Evolutionary conservation across 2,888 invertebrate species (phyloP).

Genomic region (Leptura quadrifasciata): DNA sequence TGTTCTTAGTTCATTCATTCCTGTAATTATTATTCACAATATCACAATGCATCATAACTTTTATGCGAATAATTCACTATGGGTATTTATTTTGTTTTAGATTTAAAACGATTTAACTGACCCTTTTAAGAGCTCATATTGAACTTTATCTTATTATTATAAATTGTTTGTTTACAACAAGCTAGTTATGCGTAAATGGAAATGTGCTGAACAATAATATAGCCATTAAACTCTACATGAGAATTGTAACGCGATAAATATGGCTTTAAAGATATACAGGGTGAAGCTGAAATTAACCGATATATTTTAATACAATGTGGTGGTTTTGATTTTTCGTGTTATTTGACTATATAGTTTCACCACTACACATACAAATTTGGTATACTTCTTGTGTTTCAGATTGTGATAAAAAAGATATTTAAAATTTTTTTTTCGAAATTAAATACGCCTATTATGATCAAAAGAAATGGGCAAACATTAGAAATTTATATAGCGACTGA

Average conservation of each 20-base stretch:
- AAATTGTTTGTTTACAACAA: constrained; percentile 28
- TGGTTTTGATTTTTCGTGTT: too few species aligned
- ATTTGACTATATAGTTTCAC: too few species aligned
- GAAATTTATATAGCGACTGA: too few species aligned
- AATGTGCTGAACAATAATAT: constrained; percentile 28
- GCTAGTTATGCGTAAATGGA: constrained; percentile 23
- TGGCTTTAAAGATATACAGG: neutral
- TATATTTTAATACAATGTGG: too few species aligned
- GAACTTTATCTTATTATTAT: constrained; percentile 8
- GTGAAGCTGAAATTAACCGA: too few species aligned
- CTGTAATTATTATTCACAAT: neutral
- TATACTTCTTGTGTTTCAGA: too few species aligned
- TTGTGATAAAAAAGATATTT: too few species aligned
- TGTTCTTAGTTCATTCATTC: neutral
- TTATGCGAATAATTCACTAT: neutral
- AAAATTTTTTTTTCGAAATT: too few species aligned
- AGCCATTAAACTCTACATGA: neutral
- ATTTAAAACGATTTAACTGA: neutral
- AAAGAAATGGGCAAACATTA: too few species aligned
- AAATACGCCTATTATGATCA: too few species aligned
- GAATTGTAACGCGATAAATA: neutral
- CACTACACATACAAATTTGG: too few species aligned
- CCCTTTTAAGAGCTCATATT: neutral
- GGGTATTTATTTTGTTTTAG: neutral
- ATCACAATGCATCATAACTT: neutral